Conservation (phyloP, 2,113 vertebrate species). For the Capreolus pygargus region DNA sequence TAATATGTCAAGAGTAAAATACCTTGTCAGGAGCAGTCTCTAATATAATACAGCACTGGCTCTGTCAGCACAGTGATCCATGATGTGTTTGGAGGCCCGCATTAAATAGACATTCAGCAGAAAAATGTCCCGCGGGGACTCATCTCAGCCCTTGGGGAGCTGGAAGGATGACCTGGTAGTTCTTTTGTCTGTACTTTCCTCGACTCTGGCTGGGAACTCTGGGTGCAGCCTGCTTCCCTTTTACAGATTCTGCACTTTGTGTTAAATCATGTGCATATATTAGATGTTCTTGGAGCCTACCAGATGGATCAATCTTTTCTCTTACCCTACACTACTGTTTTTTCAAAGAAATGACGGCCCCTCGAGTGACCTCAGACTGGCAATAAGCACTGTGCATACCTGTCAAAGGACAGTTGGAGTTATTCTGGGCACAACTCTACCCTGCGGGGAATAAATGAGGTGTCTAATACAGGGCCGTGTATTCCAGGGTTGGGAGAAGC, state of each 20-base stretch:
- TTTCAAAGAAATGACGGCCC: not conserved
- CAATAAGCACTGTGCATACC: not conserved
- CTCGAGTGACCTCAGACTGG: not conserved
- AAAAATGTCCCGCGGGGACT: constrained; percentile 42
- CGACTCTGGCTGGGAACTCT: constrained; percentile 15
- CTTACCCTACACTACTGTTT: not conserved
- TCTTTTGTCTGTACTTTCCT: not conserved
- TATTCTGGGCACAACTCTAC: not conserved
- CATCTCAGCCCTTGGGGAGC: not conserved
- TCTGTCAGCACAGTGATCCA: constrained; percentile 54
- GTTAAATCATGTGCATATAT: constrained; percentile 56
- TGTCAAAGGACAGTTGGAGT: not conserved
- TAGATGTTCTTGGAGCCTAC: constrained; percentile 43
- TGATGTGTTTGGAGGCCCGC: constrained; percentile 43
- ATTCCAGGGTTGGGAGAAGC: not conserved
- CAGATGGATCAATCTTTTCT: constrained; percentile 54
- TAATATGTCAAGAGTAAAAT: constrained; percentile 74
- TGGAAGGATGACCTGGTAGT: not conserved
- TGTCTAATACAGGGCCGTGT: not conserved
- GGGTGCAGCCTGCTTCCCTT: constrained; percentile 5
- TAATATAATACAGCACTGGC: not conserved
- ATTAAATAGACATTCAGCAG: constrained; percentile 56
- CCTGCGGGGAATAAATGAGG: not conserved
- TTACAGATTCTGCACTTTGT: not conserved
- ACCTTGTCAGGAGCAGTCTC: constrained; percentile 62